phyloP scores from a whole-genome alignment of 2,797 vertebrate species.

The Sparidentex hasta region DNA sequence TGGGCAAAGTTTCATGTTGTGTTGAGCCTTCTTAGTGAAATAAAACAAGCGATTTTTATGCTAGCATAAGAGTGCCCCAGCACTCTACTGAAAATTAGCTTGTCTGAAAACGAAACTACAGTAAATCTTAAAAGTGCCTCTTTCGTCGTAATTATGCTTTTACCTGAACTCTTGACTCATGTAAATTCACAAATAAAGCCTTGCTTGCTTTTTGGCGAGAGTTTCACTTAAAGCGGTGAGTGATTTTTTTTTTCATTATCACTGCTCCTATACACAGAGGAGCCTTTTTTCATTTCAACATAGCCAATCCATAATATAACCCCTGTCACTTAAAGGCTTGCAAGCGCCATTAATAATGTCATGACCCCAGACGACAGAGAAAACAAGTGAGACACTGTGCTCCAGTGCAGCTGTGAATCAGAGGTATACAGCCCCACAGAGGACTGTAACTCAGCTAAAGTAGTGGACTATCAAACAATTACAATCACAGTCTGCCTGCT shows the following conservation, averaged over 20 bases:
- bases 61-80: too few relatives aligned
- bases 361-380: slow-evolving; percentile 64
- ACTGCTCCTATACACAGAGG: slow-evolving; percentile 47
- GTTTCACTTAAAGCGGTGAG: too few relatives aligned
- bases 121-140: too few relatives aligned
- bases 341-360: slow-evolving; percentile 74
- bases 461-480: slow-evolving; percentile 74
- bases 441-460: slow-evolving; percentile 71
- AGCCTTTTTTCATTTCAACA: slow-evolving; percentile 57
- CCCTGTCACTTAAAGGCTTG: slow-evolving; percentile 59
- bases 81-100: too few relatives aligned
- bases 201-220: too few relatives aligned
- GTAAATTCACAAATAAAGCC: too few relatives aligned
- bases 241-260: slow-evolving; percentile 29
- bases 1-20: too few relatives aligned
- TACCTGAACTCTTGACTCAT: too few relatives aligned
- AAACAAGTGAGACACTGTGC: slow-evolving; percentile 77
- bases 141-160: too few relatives aligned
- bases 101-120: too few relatives aligned
- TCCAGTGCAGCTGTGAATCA: slow-evolving; percentile 62
- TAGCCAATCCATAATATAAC: slow-evolving; percentile 49
- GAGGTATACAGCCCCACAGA: slow-evolving; percentile 52
- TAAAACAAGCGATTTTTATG: too few relatives aligned
- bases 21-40: too few relatives aligned
- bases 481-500: slow-evolving; percentile 58